A percentile compares a stretch with the other conserved stretches of the same genome.
Conservation (phyloP, 2,888 invertebrate genomes). For the Plebejus anna region DNA sequence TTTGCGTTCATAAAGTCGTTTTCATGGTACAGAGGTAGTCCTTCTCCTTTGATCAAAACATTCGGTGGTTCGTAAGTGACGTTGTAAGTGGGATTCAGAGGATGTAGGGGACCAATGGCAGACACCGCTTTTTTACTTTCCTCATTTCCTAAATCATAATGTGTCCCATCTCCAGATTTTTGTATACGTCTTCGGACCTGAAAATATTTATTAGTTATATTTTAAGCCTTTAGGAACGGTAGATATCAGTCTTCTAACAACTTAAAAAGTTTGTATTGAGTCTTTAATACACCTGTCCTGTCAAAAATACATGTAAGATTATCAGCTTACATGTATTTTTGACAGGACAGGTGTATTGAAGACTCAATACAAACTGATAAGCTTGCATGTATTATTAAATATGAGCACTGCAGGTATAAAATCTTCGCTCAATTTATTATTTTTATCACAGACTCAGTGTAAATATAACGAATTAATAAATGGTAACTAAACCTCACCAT, state of each 20-base stretch:
- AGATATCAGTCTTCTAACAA: too few relatives aligned
- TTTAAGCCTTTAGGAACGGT: too few relatives aligned
- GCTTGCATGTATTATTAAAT: too few relatives aligned
- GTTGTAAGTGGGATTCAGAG: constrained; percentile 64
- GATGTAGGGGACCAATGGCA: constrained; percentile 59
- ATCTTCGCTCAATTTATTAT: too few relatives aligned
- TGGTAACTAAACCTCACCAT: constrained; percentile 47
- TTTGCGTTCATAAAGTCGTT: constrained; percentile 49
- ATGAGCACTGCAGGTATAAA: too few relatives aligned
- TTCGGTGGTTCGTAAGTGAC: constrained; percentile 51
- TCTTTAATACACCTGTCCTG: too few relatives aligned
- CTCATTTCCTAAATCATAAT: constrained; percentile 71
- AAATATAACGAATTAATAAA: neutral
- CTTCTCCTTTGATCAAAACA: constrained; percentile 51
- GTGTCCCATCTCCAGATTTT: constrained; percentile 84
- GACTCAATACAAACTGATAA: too few relatives aligned
- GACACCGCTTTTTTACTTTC: constrained; percentile 53
- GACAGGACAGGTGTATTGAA: too few relatives aligned
- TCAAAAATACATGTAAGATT: too few relatives aligned
- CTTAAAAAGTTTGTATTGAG: too few relatives aligned
- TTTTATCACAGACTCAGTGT: too few relatives aligned
- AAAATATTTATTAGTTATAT: constrained; percentile 17
- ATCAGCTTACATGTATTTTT: too few relatives aligned
- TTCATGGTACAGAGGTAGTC: constrained; percentile 61
- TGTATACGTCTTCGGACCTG: constrained; percentile 78